phyloP scores from a whole-genome alignment of 92 coral and sea anemone genomes.

The Diadumene lineata region DNA sequence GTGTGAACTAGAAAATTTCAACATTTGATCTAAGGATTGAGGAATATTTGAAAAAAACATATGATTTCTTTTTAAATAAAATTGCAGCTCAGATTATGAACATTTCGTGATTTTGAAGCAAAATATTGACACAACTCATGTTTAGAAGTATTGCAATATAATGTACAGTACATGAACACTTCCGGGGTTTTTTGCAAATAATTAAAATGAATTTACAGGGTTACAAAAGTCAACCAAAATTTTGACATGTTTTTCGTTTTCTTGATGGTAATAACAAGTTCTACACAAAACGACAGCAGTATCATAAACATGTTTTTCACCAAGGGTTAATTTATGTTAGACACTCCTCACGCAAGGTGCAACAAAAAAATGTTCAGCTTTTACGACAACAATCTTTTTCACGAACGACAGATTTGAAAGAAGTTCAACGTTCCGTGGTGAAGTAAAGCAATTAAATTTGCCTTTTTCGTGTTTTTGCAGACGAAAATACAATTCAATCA shows the following conservation, averaged over 20 bases:
- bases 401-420: not conserved
- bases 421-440: too few relatives aligned
- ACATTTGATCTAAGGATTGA: too few relatives aligned
- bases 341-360: not conserved
- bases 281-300: too few relatives aligned
- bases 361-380: not conserved
- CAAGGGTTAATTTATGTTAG: not conserved
- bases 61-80: too few relatives aligned
- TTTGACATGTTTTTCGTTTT: too few relatives aligned
- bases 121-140: conserved; percentile 5
- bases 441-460: not conserved
- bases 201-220: not conserved
- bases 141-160: not conserved
- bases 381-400: not conserved
- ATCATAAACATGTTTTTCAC: not conserved
- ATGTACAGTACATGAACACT: not conserved
- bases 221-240: not conserved
- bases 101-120: not conserved
- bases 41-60: too few relatives aligned
- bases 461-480: not conserved
- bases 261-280: too few relatives aligned
- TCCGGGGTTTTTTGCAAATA: not conserved
- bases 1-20: too few relatives aligned
- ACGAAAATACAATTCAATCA: conserved; percentile 2
- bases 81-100: not conserved